A percentile compares a stretch with the other conserved stretches of the same genome.
phyloP scores from a whole-genome alignment of 2,797 vertebrate genomes.

The Characodon lateralis region DNA sequence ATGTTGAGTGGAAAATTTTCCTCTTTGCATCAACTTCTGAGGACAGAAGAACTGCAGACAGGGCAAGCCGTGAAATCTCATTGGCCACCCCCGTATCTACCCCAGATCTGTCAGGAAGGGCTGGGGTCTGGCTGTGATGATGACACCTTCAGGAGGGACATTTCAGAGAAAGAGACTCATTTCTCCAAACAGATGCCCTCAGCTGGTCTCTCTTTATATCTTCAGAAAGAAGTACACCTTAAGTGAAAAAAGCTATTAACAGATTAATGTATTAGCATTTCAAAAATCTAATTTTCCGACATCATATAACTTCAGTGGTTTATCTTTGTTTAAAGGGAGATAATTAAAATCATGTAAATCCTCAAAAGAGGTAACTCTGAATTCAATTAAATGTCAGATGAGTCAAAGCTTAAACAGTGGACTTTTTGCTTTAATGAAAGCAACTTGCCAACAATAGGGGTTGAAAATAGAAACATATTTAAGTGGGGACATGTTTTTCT shows the following conservation, averaged over 20 bases:
- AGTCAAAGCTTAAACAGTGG: background rate
- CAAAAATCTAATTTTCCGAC: background rate
- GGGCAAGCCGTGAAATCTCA: background rate
- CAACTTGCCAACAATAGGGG: background rate
- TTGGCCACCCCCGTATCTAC: background rate
- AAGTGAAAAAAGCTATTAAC: no score
- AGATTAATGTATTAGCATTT: no score
- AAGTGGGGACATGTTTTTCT: background rate
- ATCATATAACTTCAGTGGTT: background rate
- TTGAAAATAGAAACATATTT: background rate
- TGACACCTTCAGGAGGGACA: constrained; percentile 2
- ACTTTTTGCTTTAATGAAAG: background rate
- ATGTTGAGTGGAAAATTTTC: constrained; percentile 73
- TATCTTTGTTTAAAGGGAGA: background rate
- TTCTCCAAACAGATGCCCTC: background rate
- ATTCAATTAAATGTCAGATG: background rate
- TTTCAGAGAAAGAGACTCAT: background rate
- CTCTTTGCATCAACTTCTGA: constrained; percentile 8
- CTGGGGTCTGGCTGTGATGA: background rate
- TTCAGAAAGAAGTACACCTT: background rate
- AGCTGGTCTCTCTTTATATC: background rate
- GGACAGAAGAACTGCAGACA: background rate
- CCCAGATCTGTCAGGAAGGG: constrained; percentile 2
- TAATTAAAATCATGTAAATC: background rate
- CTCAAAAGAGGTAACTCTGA: background rate